These are phyloP conservation scores for Austrolebias charrua DNA, from an alignment of 2,797 vertebrate species.

Conservation along the genomic window DNA sequence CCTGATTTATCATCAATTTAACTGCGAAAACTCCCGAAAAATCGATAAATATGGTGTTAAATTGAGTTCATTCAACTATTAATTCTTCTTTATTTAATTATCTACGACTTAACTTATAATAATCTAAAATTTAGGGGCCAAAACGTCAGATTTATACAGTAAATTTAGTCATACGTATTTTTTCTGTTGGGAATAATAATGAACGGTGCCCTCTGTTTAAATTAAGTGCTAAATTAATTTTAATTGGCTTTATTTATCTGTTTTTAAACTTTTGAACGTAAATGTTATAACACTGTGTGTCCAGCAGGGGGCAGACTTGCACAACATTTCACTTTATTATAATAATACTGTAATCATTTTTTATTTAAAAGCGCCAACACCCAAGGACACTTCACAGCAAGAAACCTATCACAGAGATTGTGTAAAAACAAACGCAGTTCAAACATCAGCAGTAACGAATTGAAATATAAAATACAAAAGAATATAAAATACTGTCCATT, in stretches of 20 bases:
- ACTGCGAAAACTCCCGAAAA: neutral
- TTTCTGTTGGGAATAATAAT: neutral
- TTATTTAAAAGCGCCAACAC: too few species aligned
- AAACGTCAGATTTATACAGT: neutral
- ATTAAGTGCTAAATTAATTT: neutral
- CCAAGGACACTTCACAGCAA: too few species aligned
- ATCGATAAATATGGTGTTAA: neutral
- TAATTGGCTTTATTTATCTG: neutral
- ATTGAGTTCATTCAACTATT: neutral
- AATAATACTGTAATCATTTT: too few species aligned
- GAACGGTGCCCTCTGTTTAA: neutral
- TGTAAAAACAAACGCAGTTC: too few species aligned
- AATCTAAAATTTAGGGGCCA: neutral
- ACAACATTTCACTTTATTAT: slow-evolving; percentile 1
- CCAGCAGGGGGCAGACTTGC: slow-evolving; percentile 49
- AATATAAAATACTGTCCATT: too few species aligned
- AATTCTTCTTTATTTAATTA: too few species aligned
- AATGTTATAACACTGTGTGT: neutral
- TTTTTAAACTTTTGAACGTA: neutral
- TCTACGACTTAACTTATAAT: rapidly evolving
- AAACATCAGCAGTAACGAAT: too few species aligned
- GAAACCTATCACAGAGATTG: too few species aligned
- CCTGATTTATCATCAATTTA: neutral
- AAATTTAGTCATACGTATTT: neutral
- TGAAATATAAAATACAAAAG: too few species aligned